These are phyloP conservation scores for Aurelia sp. DNA, from an alignment of 30 jellyfish, hydroid and myxozoan species.

Conservation along the genomic window DNA sequence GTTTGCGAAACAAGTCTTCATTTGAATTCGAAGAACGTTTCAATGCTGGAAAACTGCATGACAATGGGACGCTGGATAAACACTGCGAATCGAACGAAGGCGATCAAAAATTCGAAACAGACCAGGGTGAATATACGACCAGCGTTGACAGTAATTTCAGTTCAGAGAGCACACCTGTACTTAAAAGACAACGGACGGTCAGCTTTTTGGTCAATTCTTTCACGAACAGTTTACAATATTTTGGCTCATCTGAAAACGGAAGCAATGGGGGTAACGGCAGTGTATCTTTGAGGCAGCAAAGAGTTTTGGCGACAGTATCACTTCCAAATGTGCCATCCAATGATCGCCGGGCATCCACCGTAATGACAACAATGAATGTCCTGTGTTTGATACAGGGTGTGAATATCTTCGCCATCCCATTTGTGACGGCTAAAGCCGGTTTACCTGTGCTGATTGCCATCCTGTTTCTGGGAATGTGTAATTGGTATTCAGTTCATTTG, in stretches of 20 bases:
- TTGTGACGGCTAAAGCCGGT: constrained; percentile 66
- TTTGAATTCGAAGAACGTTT: too few relatives aligned
- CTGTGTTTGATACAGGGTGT: constrained; percentile 73
- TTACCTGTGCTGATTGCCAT: constrained; percentile 18
- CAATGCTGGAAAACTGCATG: too few relatives aligned
- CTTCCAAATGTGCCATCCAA: constrained; percentile 48
- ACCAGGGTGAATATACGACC: too few relatives aligned
- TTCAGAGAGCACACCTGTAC: too few relatives aligned
- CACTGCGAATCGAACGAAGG: too few relatives aligned
- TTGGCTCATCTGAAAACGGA: not conserved
- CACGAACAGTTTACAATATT: not conserved
- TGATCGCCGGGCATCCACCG: constrained; percentile 68
- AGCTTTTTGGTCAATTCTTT: not conserved
- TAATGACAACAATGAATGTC: constrained; percentile 35
- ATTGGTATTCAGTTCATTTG: constrained; percentile 45
- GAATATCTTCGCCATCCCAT: constrained; percentile 74
- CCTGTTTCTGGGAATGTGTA: constrained; percentile 29
- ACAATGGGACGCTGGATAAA: too few relatives aligned
- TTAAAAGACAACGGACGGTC: too few relatives aligned
- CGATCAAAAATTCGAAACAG: too few relatives aligned
- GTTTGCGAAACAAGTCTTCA: too few relatives aligned
- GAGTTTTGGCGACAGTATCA: constrained; percentile 37
- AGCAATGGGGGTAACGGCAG: not conserved
- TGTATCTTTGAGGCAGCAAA: not conserved
- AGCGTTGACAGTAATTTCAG: too few relatives aligned